Base-by-base conservation (phyloP, 2,797 vertebrate species). In the Pelodytes ibericus region DNA sequence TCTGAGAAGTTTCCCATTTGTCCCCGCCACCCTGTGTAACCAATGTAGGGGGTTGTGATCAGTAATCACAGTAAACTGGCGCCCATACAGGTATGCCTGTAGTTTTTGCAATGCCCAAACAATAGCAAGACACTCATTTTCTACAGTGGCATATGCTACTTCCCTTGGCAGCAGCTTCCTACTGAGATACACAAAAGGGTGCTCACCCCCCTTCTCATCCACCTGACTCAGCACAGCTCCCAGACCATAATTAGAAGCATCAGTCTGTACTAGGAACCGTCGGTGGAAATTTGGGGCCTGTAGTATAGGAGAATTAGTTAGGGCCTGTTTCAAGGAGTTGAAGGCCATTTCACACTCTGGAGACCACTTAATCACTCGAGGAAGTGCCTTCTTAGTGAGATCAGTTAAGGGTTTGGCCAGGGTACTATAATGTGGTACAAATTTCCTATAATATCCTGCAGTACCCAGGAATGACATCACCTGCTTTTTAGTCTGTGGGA, bases 371-470 rank as follows among this genome's bases (percentile, higher is more conserved):
- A 69, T 6, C 2, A 16, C 15, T 20, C 15, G 29, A 3, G 2
- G 20, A 22, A 56, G 29, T 57, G 7, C 22, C 13, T 4, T 36
- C 3, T 13, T 29, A 11, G 41, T 29, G 4, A 27, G 22, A 20
- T 72, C 7, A 13, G 61, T 63, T n/a, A 57, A 8, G 13, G 71
- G 71, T 29, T 22, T 56, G 29, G 60, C 72, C 15, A 31, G 26
- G 1, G 47, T 13, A 25, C 41, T 53, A 65, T 64, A 74, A 29
- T 65, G 39, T n/a, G 72, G 72, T 1, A 74, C 26, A 33, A 73
- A 73, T 18, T 27, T 26, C 13, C 60, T 1, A 2, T 65, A 64
- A 18, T 74, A 33, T 0, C 72, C 47, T 11, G 20, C 62, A 6
- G 62, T 63, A 4, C 61, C 72, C 44, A 74, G 15, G 29, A 74